Percentiles rank a stretch among this genome's conserved stretches.
These are phyloP conservation scores for Geopemphigus sp. DNA, from an alignment of 1,140 invertebrate species.

Conservation along the genomic window DNA sequence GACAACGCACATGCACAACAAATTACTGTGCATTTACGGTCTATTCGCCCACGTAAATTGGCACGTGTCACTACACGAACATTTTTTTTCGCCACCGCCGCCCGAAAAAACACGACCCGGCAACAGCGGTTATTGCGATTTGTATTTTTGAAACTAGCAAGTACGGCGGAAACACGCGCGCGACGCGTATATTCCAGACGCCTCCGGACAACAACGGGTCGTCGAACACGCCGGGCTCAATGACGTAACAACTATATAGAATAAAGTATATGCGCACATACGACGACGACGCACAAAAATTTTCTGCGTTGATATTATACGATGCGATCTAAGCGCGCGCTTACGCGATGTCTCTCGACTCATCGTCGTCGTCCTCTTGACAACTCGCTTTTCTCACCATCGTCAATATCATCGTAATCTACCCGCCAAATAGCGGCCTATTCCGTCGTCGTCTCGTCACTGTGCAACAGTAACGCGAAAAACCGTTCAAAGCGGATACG, in stretches of 20 bases:
- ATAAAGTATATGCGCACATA: neutral
- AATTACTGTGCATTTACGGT: conserved; percentile 49
- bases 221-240: neutral
- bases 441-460: too few relatives aligned
- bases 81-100: conserved; percentile 6
- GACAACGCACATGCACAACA: conserved; percentile 39
- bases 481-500: too few relatives aligned
- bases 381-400: too few relatives aligned
- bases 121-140: conserved; percentile 30
- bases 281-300: neutral
- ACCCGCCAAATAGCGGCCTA: too few relatives aligned
- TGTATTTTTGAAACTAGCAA: conserved; percentile 44
- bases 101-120: conserved; percentile 29
- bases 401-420: too few relatives aligned
- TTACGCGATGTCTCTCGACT: too few relatives aligned
- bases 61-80: conserved; percentile 32
- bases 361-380: too few relatives aligned
- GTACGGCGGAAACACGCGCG: neutral
- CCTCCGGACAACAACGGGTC: conserved; percentile 6
- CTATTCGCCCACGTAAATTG: conserved; percentile 45
- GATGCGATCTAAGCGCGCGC: neutral
- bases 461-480: too few relatives aligned
- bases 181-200: neutral
- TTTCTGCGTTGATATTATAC: neutral
- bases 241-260: neutral